Evolutionary conservation across 2,797 vertebrate genomes (phyloP).

Genomic region (Sebastes kiyomatsui): DNA sequence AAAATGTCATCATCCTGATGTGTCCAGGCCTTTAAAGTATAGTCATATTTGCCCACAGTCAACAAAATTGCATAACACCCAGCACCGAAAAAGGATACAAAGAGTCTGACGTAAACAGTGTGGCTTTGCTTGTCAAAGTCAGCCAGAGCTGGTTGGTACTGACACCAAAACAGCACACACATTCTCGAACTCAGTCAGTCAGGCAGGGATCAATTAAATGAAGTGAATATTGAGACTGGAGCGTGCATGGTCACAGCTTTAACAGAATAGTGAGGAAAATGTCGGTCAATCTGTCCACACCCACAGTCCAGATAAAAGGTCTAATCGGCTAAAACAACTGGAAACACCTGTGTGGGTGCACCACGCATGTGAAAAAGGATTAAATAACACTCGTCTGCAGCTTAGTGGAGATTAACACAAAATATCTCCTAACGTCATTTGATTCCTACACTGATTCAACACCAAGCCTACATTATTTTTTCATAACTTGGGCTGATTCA

Average conservation of each 20-base stretch:
- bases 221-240: not conserved
- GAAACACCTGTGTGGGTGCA: conserved; percentile 18
- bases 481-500: conserved; percentile 14
- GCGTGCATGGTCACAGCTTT: not conserved
- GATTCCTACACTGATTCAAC: conserved; percentile 16
- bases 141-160: not conserved
- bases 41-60: not conserved
- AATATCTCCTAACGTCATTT: not conserved
- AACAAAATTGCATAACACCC: not conserved
- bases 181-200: not conserved
- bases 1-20: fast-evolving
- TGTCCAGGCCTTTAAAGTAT: not conserved
- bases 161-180: not conserved
- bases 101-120: not conserved
- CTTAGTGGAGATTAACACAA: conserved; percentile 27
- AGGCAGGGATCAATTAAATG: not conserved
- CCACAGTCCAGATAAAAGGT: not conserved
- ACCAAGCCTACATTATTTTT: conserved; percentile 8
- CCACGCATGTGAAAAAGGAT: not conserved
- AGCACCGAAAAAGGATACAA: not conserved
- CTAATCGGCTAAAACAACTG: not conserved
- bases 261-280: not conserved
- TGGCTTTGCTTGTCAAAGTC: not conserved
- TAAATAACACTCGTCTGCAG: not conserved
- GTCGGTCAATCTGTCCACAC: conserved; percentile 4